Evolutionary conservation across 1,140 invertebrate species (phyloP).

Genomic region (Drosophila bocki): DNA sequence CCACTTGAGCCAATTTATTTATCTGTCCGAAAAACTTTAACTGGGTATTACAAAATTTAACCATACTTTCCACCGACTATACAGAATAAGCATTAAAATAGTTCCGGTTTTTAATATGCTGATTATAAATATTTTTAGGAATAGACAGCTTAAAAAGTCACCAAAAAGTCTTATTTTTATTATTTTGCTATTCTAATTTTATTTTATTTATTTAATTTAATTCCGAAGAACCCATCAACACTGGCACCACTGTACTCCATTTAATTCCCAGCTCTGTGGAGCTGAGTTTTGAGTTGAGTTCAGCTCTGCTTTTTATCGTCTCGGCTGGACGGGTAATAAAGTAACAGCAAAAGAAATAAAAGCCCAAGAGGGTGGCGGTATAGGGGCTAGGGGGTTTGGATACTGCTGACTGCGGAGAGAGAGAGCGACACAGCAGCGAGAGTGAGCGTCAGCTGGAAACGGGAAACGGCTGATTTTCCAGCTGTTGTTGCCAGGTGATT

Average conservation of each 20-base stretch:
- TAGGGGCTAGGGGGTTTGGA: neutral
- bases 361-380: conserved; percentile 7
- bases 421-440: conserved; percentile 2
- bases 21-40: neutral
- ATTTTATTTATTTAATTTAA: neutral
- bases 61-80: too few species aligned
- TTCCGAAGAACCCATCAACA: neutral
- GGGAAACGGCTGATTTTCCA: conserved; percentile 83
- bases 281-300: conserved; percentile 37
- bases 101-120: too few species aligned
- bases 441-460: conserved; percentile 36
- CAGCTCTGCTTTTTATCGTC: conserved; percentile 63
- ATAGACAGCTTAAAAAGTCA: too few species aligned
- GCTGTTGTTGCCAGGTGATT: conserved; percentile 85
- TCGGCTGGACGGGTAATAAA: conserved; percentile 68
- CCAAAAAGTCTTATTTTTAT: too few species aligned
- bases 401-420: conserved; percentile 30
- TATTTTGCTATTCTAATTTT: too few species aligned
- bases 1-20: neutral
- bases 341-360: conserved; percentile 76
- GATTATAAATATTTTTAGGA: too few species aligned
- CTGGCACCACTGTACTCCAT: conserved; percentile 38
- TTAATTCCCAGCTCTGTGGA: conserved; percentile 29
- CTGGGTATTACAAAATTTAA: neutral
- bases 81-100: too few species aligned